Base-by-base conservation (phyloP, 2,888 invertebrate genomes). In the Megamerina dolium region DNA sequence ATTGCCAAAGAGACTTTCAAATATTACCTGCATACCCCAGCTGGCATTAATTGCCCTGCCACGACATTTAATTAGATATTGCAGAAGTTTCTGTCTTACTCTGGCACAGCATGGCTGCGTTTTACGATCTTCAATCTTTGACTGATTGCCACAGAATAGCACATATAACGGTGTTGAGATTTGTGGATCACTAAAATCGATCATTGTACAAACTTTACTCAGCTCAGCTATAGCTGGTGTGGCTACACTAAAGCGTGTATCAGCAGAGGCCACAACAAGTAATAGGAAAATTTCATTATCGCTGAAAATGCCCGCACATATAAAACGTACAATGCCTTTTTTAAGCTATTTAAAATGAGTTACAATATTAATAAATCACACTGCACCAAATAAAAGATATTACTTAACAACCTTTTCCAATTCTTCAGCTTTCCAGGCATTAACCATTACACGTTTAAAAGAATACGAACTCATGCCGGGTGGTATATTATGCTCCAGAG, bases 241-340 rank as follows among this genome's bases (percentile, higher is more conserved):
- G 40, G 90, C 90, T 33, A 94, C 88, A 69, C 84, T 87, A 66
- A 86, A 92, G 50, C 93, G 76, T 0, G 91, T 88, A 63, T 94
- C 94, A 0, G 93, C 84, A 0, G 90, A 86, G 2, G 88, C 92
- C 5, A 94, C 81, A 8, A 93, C 81, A 46, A 91, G 74, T 41
- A 87, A 84, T 49, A 85, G 72, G 17, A 90, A 75, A 20, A 86
- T 79, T 45, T 88, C 87, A 18, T 79, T 77, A 58, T 84, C 82
- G 19, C 79, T 76, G 58, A 91, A 85, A 30, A 89, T 77, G 37
- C 88, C 88, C 52, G 82, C 79, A 35, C 83, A 80, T 41, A 94
- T 75, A 59, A 94, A 88, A 60, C 86, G 87, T 3, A 93, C 82
- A 56, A 87, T 80, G 21, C 85, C 85, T 52, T 85, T 70, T 70